phyloP scores from a whole-genome alignment of 1,140 invertebrate genomes.

The Drosophila mayri region DNA sequence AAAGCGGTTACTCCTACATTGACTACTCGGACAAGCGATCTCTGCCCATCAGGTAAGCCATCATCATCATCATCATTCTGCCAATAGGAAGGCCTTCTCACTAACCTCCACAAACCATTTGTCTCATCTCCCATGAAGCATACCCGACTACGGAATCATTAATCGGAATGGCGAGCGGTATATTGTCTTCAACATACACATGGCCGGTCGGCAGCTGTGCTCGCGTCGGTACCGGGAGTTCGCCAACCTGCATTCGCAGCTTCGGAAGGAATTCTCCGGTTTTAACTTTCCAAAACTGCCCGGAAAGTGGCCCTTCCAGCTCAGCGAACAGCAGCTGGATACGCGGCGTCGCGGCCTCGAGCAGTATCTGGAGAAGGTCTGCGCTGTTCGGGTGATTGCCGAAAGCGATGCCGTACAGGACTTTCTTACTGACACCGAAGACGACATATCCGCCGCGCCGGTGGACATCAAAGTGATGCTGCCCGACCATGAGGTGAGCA shows the following conservation, averaged over 20 bases:
- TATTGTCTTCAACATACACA: conserved; percentile 99
- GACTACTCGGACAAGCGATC: conserved; percentile 99
- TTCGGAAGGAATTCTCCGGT: conserved; percentile 98
- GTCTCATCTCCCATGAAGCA: conserved; percentile 86
- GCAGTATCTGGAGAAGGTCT: conserved; percentile 99
- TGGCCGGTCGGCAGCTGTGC: conserved; percentile 98
- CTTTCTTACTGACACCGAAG: conserved; percentile 96
- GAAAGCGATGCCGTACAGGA: conserved; percentile 99
- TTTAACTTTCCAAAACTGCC: conserved; percentile 99
- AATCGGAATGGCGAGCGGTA: conserved; percentile 94
- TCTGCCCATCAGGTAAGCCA: conserved; percentile 91
- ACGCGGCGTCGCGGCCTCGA: conserved; percentile 96
- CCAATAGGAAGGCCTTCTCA: not conserved
- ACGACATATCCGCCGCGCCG: conserved; percentile 93
- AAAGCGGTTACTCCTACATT: conserved; percentile 94
- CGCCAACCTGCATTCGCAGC: conserved; percentile 93
- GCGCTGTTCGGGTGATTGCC: conserved; percentile 98
- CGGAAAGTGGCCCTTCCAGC: conserved; percentile 98
- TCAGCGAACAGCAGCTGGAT: conserved; percentile 98
- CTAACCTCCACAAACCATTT: no score
- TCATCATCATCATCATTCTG: no score
- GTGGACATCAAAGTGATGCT: conserved; percentile 96
- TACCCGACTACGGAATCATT: conserved; percentile 95
- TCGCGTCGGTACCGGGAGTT: conserved; percentile 98
- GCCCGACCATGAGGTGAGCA: conserved; percentile 94